Conservation (phyloP, 2,888 invertebrate species). For the Phyllotreta cruciferae region DNA sequence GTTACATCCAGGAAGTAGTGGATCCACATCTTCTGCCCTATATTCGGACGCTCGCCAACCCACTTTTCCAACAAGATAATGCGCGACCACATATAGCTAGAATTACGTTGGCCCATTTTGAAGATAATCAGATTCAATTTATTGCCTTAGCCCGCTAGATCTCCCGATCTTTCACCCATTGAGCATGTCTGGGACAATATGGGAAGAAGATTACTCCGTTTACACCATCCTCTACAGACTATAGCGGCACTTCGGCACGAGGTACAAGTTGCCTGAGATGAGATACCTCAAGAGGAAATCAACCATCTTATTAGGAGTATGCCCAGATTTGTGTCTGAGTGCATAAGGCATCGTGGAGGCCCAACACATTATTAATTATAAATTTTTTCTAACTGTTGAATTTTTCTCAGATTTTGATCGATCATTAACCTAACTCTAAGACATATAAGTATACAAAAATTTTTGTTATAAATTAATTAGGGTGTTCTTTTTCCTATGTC, state of each 20-base stretch:
- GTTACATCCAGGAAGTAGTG: neutral
- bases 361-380: constrained; percentile 3
- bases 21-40: neutral
- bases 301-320: neutral
- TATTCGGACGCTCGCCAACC: neutral
- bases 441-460: neutral
- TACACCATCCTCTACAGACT: neutral
- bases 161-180: neutral
- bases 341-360: neutral
- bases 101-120: neutral
- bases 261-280: neutral
- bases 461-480: neutral
- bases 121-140: neutral
- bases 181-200: neutral
- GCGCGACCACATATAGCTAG: constrained; percentile 1
- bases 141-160: neutral
- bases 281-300: neutral
- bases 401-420: neutral
- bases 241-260: neutral
- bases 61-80: constrained; percentile 1
- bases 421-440: neutral
- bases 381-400: neutral
- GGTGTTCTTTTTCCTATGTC: neutral
- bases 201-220: neutral
- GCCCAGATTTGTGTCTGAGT: neutral